Percentiles rank a stretch among this genome's conserved stretches.
These are phyloP conservation scores for Acrocyrtus sp. DNA, from an alignment of 2,888 invertebrate species.

Conservation along the genomic window DNA sequence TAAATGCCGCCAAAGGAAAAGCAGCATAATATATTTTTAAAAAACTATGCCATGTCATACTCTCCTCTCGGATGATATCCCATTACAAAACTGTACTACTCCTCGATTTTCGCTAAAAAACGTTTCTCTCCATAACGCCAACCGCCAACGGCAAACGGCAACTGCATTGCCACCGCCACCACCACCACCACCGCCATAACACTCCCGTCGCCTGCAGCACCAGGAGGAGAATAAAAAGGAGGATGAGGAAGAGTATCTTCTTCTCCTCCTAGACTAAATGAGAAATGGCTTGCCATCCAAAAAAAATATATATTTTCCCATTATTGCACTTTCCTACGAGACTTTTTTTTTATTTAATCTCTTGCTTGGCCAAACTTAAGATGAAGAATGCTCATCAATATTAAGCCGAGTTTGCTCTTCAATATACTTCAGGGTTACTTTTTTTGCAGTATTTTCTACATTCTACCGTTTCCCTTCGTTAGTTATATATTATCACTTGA, in stretches of 20 bases:
- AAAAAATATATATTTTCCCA: background rate
- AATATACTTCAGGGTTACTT: too few species aligned
- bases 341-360: conserved; percentile 1
- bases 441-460: too few species aligned
- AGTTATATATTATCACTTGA: too few species aligned
- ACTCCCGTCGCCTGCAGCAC: too few species aligned
- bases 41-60: background rate
- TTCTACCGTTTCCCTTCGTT: too few species aligned
- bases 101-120: background rate
- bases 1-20: background rate
- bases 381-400: conserved; percentile 36
- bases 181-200: background rate
- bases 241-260: background rate
- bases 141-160: background rate
- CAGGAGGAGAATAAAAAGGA: background rate
- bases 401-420: conserved; percentile 18
- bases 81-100: background rate
- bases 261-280: conserved; percentile 42
- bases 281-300: conserved; percentile 28
- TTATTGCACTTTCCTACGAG: background rate
- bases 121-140: background rate
- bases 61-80: background rate
- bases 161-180: conserved; percentile 11
- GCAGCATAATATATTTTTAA: background rate
- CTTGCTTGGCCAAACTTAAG: too few species aligned